These are phyloP conservation scores for Psittacara wagleri DNA, from an alignment of 2,113 vertebrate species.

Conservation along the genomic window DNA sequence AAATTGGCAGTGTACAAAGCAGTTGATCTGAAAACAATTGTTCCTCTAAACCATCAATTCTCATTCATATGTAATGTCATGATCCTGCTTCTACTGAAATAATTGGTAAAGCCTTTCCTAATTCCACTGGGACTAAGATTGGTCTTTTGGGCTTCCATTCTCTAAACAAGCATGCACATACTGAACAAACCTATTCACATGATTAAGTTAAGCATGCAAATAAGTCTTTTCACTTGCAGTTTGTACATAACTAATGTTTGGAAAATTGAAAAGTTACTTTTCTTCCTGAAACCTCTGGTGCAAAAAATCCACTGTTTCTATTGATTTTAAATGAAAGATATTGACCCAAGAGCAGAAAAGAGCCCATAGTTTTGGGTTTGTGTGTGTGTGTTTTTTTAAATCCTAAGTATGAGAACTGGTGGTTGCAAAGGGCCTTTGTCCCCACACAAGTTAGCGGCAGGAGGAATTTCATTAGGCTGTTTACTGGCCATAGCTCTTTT, in stretches of 20 bases:
- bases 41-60: slow-evolving; percentile 51
- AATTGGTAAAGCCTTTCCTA: slow-evolving; percentile 38
- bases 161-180: background rate
- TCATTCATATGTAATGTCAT: slow-evolving; percentile 64
- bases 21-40: slow-evolving; percentile 36
- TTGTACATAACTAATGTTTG: background rate
- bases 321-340: background rate
- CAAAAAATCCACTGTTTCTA: background rate
- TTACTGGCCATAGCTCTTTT: background rate
- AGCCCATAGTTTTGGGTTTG: background rate
- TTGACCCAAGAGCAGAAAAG: background rate
- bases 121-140: background rate
- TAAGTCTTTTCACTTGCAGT: slow-evolving; percentile 30
- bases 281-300: background rate
- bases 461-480: background rate
- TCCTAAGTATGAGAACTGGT: background rate
- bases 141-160: slow-evolving; percentile 40
- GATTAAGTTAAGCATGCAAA: slow-evolving; percentile 52
- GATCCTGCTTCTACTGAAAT: slow-evolving; percentile 38
- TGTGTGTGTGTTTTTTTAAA: background rate
- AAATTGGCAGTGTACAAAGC: slow-evolving; percentile 58
- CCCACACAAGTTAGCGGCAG: background rate
- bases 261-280: slow-evolving; percentile 3
- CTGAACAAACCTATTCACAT: slow-evolving; percentile 50
- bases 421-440: background rate